Conservation (phyloP, 2,888 invertebrate genomes). For the Macropis europaea region DNA sequence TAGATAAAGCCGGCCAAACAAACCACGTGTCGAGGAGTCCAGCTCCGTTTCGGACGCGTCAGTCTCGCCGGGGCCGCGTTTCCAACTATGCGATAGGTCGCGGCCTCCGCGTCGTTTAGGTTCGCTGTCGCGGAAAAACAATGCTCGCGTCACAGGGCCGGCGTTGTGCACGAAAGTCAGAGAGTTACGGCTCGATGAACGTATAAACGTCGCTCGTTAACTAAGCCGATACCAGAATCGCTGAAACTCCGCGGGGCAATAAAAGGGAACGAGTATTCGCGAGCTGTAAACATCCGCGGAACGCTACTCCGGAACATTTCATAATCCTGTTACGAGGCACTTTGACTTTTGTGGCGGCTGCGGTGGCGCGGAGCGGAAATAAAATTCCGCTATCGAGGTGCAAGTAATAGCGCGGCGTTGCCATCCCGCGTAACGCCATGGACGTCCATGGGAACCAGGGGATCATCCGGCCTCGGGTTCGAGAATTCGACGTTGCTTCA, state of each 20-base stretch:
- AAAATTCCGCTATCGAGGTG: conserved; percentile 56
- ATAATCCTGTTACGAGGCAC: conserved; percentile 67
- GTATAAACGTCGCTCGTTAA: conserved; percentile 63
- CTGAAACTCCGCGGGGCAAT: conserved; percentile 55
- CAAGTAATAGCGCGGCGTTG: conserved; percentile 49
- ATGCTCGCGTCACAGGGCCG: conserved; percentile 35
- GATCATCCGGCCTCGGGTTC: no score
- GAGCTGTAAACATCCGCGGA: conserved; percentile 63
- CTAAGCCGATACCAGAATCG: conserved; percentile 61
- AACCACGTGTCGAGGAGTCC: conserved; percentile 15
- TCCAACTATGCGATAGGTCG: no score
- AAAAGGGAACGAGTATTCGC: conserved; percentile 64
- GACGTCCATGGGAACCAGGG: neutral
- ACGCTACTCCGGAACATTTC: conserved; percentile 66
- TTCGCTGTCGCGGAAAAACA: conserved; percentile 38
- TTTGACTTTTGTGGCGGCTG: conserved; percentile 60
- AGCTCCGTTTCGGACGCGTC: neutral
- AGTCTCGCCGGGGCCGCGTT: no score
- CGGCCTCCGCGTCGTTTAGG: no score
- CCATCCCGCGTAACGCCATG: conserved; percentile 14
- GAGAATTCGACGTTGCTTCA: conserved; percentile 1
- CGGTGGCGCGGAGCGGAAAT: conserved; percentile 53
- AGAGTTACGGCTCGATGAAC: conserved; percentile 56
- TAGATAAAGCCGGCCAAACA: conserved; percentile 41
- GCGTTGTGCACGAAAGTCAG: conserved; percentile 22